Evolutionary conservation across 2,113 vertebrate species (phyloP), one percentile per base, ranked within the genome.

Genomic region (Nansenia antarctica): DNA sequence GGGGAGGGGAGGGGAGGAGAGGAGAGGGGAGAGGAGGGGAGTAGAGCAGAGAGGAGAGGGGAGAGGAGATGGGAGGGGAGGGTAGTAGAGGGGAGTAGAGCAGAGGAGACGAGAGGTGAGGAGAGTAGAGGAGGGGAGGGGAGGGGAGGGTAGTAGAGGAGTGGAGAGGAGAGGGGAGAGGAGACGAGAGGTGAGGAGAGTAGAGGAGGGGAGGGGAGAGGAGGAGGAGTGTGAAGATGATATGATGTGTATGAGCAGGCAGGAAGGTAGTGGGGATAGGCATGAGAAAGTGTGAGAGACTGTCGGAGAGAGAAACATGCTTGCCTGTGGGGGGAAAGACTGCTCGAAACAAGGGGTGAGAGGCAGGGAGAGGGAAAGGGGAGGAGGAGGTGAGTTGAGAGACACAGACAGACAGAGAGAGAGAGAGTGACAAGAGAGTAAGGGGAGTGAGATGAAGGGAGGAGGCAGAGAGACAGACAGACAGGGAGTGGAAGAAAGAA

Each of bases 321-420:
- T n/a, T n/a, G n/a, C n/a, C n/a, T n/a, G n/a, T n/a, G n/a, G n/a
- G n/a, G n/a, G n/a, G n/a, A n/a, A n/a, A n/a, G n/a, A n/a, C n/a
- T n/a, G n/a, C n/a, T n/a, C n/a, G n/a, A n/a, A n/a, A n/a, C n/a
- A n/a, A n/a, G n/a, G n/a, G n/a, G n/a, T n/a, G 26, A 76, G 20
- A 67, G 31, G 67, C 62, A 54, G 62, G 77, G 54, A 72, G 66
- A 26, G 62, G 72, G 79, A 71, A 82, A 77, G 76, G 69, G 26
- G 31, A 59, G 60, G 54, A 72, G 67, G 68, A 72, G 62, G 64
- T 45, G 75, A 82, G 81, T 74, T 68, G 52, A 76, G 75, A 69
- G 63, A 71, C 12, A 1, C 49, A 71, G 61, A 72, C 3, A 52
- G 47, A 22, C 18, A 20, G 49, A 22, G 20, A 52, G 52, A 59